Conservation (phyloP, 2,797 vertebrate genomes). For the Peromyscus eremicus region DNA sequence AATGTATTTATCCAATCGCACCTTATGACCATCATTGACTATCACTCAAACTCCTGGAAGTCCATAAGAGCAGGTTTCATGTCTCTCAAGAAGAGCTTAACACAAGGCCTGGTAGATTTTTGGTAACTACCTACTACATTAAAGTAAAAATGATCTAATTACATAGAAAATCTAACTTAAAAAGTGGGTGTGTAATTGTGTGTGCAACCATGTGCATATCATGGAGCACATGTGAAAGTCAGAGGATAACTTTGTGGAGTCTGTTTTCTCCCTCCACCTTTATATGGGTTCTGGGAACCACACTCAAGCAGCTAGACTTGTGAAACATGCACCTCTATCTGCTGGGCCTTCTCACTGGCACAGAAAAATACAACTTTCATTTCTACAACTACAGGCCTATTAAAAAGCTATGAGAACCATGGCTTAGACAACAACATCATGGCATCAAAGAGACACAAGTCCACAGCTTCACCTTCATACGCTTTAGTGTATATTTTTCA, state of each 20-base stretch:
- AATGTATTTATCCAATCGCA: background rate
- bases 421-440: conserved; percentile 46
- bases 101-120: too few relatives aligned
- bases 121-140: background rate
- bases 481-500: conserved; percentile 9
- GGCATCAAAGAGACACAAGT: background rate
- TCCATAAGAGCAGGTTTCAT: background rate
- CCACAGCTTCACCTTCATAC: background rate
- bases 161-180: conserved; percentile 8
- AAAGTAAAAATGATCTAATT: conserved; percentile 41
- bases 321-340: background rate
- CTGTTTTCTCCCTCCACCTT: background rate
- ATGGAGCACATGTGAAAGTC: background rate
- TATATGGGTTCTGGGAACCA: background rate
- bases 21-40: background rate
- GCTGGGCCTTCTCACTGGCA: background rate
- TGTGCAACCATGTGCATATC: too few relatives aligned
- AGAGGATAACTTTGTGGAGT: background rate
- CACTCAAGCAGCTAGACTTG: background rate
- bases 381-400: background rate
- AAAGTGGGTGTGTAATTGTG: background rate
- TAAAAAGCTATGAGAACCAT: background rate
- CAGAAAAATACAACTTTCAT: background rate
- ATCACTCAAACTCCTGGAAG: background rate
- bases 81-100: background rate